Base-by-base conservation (phyloP, 2,113 vertebrate species). In the Trochalopteron elliotii region DNA sequence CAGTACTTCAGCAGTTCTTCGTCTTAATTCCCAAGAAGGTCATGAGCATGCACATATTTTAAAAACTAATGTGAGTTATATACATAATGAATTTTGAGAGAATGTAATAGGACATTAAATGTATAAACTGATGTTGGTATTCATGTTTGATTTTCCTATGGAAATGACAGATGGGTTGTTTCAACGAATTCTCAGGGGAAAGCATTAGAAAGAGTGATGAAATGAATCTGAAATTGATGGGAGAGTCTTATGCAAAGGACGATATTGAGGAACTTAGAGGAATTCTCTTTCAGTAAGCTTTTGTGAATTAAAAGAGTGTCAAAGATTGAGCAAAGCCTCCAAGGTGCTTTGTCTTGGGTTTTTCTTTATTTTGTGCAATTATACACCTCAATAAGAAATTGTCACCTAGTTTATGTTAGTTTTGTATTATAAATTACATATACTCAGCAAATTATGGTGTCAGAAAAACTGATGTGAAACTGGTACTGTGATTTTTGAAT, bases 71-170 rank as follows among this genome's bases (percentile, higher is more conserved):
- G 31, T 61, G 63, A 86, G 30, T 85, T 94, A 57, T 50, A 90
- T 86, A 65, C 28, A 20, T 93, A 92, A 91, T 93, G 63, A 63
- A 85, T 94, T 92, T 93, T 93, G 65, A 47, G 67, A 39, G 20
- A 85, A 83, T 52, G 28, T 90, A 90, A 69, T 79, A 72, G 45
- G 40, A 87, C 57, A 12, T 90, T 79, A 91, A 94, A 90, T 37
- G n/a, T 83, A 61, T 83, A 85, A 92, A 49, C 70, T 91, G 70
- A 55, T 95, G 69, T 7, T 4, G 2, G 57, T 91, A 71, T 82
- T 94, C 57, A n/a, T 40, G 40, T 88, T 95, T 95, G 80, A 85
- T 94, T 94, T 96, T 85, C 57, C 40, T 72, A 30, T 90, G 77
- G 74, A 95, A 92, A 79, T 92, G 82, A 61, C 70, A 65, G 40